Percentiles rank a stretch among this genome's conserved stretches.
These are phyloP conservation scores for Pyrrhura leucotis DNA, from an alignment of 2,797 vertebrate species.

Conservation along the genomic window DNA sequence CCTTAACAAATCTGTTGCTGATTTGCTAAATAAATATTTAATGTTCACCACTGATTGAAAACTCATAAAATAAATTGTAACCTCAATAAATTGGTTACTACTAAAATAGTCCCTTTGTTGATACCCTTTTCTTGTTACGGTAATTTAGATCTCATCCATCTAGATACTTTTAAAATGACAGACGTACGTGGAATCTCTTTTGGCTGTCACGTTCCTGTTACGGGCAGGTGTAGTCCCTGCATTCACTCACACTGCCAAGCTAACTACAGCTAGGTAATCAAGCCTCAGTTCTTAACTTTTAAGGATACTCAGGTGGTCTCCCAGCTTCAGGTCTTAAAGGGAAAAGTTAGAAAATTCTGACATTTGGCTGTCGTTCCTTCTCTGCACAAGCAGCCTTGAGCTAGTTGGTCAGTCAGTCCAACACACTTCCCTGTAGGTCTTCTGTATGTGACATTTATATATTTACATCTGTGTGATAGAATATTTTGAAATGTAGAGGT, in stretches of 20 bases:
- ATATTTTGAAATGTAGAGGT: neutral
- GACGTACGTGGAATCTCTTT: accelerated
- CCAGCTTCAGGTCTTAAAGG: neutral
- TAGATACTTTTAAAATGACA: neutral
- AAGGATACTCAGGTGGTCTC: neutral
- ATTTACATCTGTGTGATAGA: neutral
- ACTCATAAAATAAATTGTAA: neutral
- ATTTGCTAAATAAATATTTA: neutral
- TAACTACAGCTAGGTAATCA: neutral
- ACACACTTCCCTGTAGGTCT: neutral
- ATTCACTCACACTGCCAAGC: accelerated
- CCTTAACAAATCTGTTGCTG: neutral
- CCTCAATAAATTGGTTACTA: neutral
- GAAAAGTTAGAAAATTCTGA: neutral
- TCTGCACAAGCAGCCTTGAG: neutral
- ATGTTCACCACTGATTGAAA: neutral
- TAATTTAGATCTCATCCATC: neutral
- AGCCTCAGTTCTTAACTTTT: neutral
- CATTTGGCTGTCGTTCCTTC: neutral
- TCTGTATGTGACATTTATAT: neutral
- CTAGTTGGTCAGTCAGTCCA: neutral
- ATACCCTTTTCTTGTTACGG: neutral
- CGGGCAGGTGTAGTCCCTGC: neutral
- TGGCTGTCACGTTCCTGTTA: neutral
- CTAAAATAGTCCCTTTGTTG: neutral